Percentiles rank a stretch among this genome's conserved stretches.
phyloP scores from a whole-genome alignment of 2,113 vertebrate genomes.

The Leptosomus discolor region DNA sequence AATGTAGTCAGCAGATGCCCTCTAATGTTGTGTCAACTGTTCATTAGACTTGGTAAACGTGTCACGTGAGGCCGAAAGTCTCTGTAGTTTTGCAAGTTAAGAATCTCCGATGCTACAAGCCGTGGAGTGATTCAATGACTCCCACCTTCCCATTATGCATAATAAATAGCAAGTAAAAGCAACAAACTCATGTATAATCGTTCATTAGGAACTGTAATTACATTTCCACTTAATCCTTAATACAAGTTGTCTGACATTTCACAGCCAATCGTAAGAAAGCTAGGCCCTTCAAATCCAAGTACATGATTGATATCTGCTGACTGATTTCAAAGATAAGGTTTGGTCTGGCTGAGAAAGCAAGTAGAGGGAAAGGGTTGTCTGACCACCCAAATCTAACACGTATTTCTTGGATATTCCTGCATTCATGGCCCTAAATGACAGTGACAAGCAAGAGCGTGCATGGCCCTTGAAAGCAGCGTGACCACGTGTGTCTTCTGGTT shows the following conservation, averaged over 20 bases:
- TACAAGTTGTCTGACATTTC: background rate
- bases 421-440: background rate
- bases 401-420: background rate
- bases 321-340: background rate
- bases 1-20: conserved; percentile 52
- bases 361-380: background rate
- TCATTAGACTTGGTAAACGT: background rate
- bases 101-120: background rate
- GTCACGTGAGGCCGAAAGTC: background rate
- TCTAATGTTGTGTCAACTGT: conserved; percentile 37
- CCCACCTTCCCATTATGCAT: background rate
- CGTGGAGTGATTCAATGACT: background rate
- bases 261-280: background rate
- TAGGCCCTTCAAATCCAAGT: background rate
- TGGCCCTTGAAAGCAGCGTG: background rate
- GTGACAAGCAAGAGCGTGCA: background rate
- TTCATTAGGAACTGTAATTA: conserved; percentile 32
- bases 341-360: background rate
- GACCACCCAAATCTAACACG: background rate
- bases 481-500: background rate
- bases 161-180: conserved; percentile 5
- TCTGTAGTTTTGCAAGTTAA: background rate
- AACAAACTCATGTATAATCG: background rate
- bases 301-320: background rate
- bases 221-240: background rate